Conservation (phyloP, 2,113 vertebrate species). For the Parotia lawesii region DNA sequence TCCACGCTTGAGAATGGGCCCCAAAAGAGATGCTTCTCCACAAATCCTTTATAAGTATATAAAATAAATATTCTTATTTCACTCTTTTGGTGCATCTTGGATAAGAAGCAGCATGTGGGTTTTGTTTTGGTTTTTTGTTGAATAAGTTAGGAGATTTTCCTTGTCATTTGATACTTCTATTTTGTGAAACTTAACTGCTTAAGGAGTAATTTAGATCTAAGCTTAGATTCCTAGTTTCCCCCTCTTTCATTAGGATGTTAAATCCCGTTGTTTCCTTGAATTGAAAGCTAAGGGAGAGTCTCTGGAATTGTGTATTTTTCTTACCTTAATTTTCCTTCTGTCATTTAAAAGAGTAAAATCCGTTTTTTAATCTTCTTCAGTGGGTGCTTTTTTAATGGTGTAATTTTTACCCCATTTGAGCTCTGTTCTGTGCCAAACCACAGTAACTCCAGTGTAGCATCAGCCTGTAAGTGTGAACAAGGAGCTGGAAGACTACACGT, state of each 20-base stretch:
- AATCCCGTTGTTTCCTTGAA: not conserved
- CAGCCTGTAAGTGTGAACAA: not conserved
- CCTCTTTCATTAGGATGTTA: not conserved
- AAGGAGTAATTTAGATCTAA: not conserved
- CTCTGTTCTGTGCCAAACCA: not conserved
- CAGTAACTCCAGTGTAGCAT: not conserved
- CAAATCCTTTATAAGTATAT: not conserved
- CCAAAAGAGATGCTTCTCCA: not conserved
- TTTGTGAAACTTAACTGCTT: not conserved
- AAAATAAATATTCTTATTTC: not conserved
- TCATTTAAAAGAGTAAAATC: not conserved
- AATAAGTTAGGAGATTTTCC: not conserved
- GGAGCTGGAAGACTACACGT: fast-evolving
- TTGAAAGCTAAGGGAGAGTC: not conserved
- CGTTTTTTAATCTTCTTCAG: not conserved
- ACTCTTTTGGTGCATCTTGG: not conserved
- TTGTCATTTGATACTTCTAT: not conserved
- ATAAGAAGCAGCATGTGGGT: not conserved
- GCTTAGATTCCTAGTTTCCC: not conserved
- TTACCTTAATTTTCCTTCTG: not conserved
- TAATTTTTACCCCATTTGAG: not conserved
- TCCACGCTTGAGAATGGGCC: not conserved
- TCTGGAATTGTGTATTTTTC: not conserved
- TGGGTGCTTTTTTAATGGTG: not conserved
- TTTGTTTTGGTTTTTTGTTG: not conserved